Conservation (phyloP, 2,888 invertebrate species). For the Shargacucullia verbasci region DNA sequence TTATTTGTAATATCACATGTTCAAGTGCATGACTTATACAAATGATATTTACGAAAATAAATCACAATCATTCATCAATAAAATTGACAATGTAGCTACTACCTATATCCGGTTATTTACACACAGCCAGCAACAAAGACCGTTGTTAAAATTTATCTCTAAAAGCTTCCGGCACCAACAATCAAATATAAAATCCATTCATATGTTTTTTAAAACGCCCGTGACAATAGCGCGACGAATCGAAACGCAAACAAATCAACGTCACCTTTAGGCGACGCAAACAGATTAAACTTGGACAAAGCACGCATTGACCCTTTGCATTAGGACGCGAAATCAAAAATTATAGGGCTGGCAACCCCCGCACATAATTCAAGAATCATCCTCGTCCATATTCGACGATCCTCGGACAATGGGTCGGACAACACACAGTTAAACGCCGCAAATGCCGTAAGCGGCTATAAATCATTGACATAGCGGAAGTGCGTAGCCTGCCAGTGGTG, state of each 20-base stretch:
- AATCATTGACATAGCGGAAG: conserved; percentile 88
- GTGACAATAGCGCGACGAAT: conserved; percentile 61
- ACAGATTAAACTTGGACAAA: conserved; percentile 73
- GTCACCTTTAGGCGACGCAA: conserved; percentile 66
- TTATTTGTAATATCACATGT: too few relatives aligned
- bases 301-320: conserved; percentile 74
- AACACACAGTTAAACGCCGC: conserved; percentile 83
- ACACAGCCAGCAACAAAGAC: conserved; percentile 44
- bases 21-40: not conserved
- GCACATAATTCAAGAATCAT: conserved; percentile 83
- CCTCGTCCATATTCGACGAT: conserved; percentile 80
- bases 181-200: conserved; percentile 48
- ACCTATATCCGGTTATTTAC: conserved; percentile 51
- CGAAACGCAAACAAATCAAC: conserved; percentile 66
- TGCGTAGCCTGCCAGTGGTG: conserved; percentile 76
- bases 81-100: conserved; percentile 28
- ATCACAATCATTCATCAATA: conserved; percentile 23
- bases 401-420: conserved; percentile 83
- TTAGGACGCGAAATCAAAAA: conserved; percentile 81
- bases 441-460: conserved; percentile 83
- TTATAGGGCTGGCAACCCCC: conserved; percentile 72
- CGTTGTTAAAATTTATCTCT: conserved; percentile 49
- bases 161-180: conserved; percentile 52
- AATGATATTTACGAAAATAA: conserved; percentile 7
- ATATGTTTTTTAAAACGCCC: conserved; percentile 53